A percentile compares a stretch with the other conserved stretches of the same genome.
Evolutionary conservation across 2,113 vertebrate genomes (phyloP).

Genomic region (Nannospalax galili): DNA sequence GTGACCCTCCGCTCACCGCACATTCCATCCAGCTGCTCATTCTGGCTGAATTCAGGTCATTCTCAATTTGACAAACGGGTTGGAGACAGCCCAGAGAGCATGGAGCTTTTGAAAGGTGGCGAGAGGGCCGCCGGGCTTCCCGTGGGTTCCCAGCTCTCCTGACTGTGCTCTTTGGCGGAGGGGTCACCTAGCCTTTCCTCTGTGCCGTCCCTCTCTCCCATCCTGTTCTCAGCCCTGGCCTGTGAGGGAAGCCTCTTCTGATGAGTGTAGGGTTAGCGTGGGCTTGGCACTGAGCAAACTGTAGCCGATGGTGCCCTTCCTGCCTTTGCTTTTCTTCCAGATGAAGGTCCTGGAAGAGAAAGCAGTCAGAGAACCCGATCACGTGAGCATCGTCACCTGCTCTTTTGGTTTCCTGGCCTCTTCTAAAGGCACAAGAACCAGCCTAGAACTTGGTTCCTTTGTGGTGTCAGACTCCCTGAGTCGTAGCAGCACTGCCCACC

Average conservation of each 20-base stretch:
- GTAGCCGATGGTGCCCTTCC: background rate
- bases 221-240: background rate
- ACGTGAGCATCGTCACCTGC: background rate
- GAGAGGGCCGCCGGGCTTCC: background rate
- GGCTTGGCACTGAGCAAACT: background rate
- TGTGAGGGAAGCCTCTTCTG: too few relatives aligned
- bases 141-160: too few relatives aligned
- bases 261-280: fast-evolving
- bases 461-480: background rate
- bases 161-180: background rate
- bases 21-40: background rate
- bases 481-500: background rate
- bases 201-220: background rate
- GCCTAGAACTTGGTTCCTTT: background rate
- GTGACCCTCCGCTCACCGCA: background rate
- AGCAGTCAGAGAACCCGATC: background rate
- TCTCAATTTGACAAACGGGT: background rate
- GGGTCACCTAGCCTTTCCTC: background rate
- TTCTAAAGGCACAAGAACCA: background rate
- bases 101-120: background rate
- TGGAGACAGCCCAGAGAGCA: background rate
- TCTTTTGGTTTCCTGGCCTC: background rate
- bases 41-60: background rate
- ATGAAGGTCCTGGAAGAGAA: background rate
- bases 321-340: background rate